Base-by-base conservation (phyloP, 2,113 vertebrate species). In the Poeciliopsis prolifica region DNA sequence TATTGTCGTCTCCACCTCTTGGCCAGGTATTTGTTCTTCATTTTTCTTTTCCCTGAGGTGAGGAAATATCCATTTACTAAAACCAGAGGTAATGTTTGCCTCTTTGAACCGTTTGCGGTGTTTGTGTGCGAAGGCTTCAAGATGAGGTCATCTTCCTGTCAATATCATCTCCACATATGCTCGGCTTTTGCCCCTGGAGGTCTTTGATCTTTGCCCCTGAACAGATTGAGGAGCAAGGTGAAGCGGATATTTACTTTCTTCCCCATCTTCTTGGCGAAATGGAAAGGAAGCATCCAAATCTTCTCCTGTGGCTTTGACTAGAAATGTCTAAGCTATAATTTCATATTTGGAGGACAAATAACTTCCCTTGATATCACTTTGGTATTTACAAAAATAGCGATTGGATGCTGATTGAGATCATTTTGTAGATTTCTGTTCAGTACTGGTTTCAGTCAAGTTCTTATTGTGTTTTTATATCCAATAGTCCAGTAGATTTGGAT, bases 161-260 rank as follows among this genome's bases (percentile, higher is more conserved):
- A 81, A 62, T 61, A 62, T 63, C 61, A 72, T 66, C 64, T 0
- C 29, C 65, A 64, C 60, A 78, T 83, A 77, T 74, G 65, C 61
- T 60, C 40, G 69, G 76, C 74, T 83, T 86, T 86, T 79, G 40
- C 77, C 81, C 31, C 74, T 75, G 75, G 72, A 74, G 75, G 80
- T 81, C 79, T 81, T 87, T 86, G 75, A 87, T 89, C 80, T 12
- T 71, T 72, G 33, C 75, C 70, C 78, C 77, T 65, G 64, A 85
- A 72, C 80, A 80, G 84, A 85, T 84, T 81, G 79, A 80, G 28
- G 26, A 77, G 74, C 22, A 58, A 24, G 72, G 80, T 61, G 7
- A 12, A 58, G 60, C 26, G 33, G 37, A 82, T 77, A 76, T 75
- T 88, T 74, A 60, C 31, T 30, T 81, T 71, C 31, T 37, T 71